Conservation (phyloP, 2,113 vertebrate genomes). For the Mohoua ochrocephala region DNA sequence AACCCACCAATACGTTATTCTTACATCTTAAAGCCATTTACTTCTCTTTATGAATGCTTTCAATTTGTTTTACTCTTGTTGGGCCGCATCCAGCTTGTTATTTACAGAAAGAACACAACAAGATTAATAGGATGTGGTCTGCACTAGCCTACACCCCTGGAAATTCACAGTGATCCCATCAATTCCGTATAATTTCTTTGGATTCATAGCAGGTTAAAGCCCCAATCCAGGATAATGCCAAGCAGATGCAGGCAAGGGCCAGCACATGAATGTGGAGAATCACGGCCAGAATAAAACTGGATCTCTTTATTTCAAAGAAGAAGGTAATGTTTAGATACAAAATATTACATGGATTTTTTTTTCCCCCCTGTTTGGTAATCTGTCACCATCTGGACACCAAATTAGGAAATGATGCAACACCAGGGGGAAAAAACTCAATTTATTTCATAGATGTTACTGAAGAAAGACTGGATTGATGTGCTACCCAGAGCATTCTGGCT, state of each 20-base stretch:
- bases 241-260: slow-evolving; percentile 15
- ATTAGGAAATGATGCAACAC: not conserved
- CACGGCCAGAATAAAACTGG: not conserved
- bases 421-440: not conserved
- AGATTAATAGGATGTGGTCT: slow-evolving; percentile 3
- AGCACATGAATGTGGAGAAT: not conserved
- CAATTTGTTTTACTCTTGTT: slow-evolving; percentile 40
- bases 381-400: not conserved
- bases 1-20: not conserved
- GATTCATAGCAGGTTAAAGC: slow-evolving; percentile 22
- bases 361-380: not conserved
- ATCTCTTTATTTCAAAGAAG: not conserved
- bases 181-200: not conserved
- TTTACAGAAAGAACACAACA: slow-evolving; percentile 23
- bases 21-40: slow-evolving; percentile 39
- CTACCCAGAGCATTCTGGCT: not conserved
- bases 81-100: slow-evolving; percentile 29
- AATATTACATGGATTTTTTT: not conserved
- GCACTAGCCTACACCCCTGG: not conserved
- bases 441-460: not conserved
- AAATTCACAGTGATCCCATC: slow-evolving; percentile 11
- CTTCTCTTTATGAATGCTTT: slow-evolving; percentile 28
- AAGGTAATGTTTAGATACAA: not conserved
- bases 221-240: not conserved
- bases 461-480: not conserved